Percentiles rank a stretch among this genome's conserved stretches.
phyloP scores from a whole-genome alignment of 2,113 vertebrate species.

The Anseranas semipalmata region DNA sequence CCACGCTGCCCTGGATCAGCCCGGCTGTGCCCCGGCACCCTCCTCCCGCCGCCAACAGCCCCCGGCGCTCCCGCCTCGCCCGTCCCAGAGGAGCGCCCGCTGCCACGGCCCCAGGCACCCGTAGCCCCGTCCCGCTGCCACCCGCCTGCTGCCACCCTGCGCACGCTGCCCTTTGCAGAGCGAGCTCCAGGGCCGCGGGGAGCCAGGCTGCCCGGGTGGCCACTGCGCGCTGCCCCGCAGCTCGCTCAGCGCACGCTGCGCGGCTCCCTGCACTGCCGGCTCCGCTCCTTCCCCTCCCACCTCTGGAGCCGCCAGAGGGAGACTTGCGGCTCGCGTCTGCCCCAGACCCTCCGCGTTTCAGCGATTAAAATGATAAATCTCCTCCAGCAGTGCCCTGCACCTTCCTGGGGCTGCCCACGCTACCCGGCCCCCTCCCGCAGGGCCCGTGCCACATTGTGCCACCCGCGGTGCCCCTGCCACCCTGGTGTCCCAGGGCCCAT shows the following conservation, averaged over 20 bases:
- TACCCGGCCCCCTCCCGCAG: not conserved
- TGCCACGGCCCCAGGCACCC: not conserved
- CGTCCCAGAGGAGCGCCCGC: not conserved
- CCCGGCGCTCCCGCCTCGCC: not conserved
- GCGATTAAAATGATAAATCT: conserved; percentile 58
- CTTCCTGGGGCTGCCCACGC: conserved; percentile 20
- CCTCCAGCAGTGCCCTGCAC: conserved; percentile 41
- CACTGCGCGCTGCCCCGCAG: not conserved
- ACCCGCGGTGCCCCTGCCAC: not conserved
- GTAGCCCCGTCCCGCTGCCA: not conserved
- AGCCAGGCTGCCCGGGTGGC: not conserved
- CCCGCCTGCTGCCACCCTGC: not conserved
- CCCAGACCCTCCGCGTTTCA: not conserved
- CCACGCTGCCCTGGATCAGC: not conserved
- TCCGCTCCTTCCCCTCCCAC: not conserved
- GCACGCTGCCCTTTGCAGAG: not conserved
- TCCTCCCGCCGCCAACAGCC: not conserved
- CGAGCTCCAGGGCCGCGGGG: not conserved
- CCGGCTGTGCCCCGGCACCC: not conserved
- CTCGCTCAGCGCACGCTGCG: not conserved
- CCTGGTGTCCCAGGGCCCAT: not conserved
- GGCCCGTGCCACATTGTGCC: fast-evolving
- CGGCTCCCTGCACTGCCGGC: not conserved
- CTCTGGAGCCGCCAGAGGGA: not conserved
- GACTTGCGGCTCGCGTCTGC: not conserved